phyloP scores from a whole-genome alignment of 2,113 vertebrate species.

The western clawed frog (Xenopus tropicalis) region UCB_Xtro_10.0 CM004444.2:77387001-77387500 shows the following conservation, averaged over 20 bases:
- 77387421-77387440: too few relatives aligned
- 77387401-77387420: too few relatives aligned
- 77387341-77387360: constrained; percentile 48
- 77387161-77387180: background rate
- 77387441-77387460: too few relatives aligned
- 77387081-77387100: constrained; percentile 87
- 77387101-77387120: constrained; percentile 94
- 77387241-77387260: constrained; percentile 54
- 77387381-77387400: too few relatives aligned
- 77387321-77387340: constrained; percentile 78
- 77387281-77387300: constrained; percentile 73
- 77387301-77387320: constrained; percentile 76
- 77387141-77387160: background rate
- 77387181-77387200: constrained; percentile 52
- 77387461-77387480: too few relatives aligned
- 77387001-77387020: constrained; percentile 79
- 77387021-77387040: constrained; percentile 80
- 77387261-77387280: constrained; percentile 70
- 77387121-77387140: background rate
- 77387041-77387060: constrained; percentile 84
- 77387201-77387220: constrained; percentile 84
- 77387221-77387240: constrained; percentile 77
- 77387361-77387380: background rate
- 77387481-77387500: too few relatives aligned
- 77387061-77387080: constrained; percentile 97